phyloP scores from a whole-genome alignment of 2,888 invertebrate species.

The Falcaria lacertinaria region DNA sequence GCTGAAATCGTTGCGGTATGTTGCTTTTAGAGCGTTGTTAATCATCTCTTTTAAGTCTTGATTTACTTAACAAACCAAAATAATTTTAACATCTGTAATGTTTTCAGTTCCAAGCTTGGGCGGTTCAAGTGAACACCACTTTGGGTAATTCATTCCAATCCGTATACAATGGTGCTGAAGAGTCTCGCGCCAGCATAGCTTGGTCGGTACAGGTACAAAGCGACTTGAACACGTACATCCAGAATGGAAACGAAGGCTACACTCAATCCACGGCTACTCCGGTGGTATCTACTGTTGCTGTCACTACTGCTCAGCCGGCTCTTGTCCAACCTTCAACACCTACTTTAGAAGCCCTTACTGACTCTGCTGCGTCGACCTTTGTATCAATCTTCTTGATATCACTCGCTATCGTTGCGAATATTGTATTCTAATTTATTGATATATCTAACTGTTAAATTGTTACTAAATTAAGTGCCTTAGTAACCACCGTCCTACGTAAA shows the following conservation, averaged over 20 bases:
- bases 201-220: conserved; percentile 34
- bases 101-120: conserved; percentile 59
- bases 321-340: conserved; percentile 45
- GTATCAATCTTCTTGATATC: conserved; percentile 37
- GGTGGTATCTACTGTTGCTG: conserved; percentile 10
- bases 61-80: too few species aligned
- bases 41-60: too few species aligned
- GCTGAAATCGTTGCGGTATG: conserved; percentile 41
- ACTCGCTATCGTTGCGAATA: conserved; percentile 33
- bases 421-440: conserved; percentile 32
- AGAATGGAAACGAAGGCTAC: conserved; percentile 23
- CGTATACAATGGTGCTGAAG: conserved; percentile 30
- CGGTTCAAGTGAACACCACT: conserved; percentile 17
- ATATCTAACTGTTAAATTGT: too few species aligned
- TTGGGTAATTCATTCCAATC: conserved; percentile 29
- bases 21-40: too few species aligned
- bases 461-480: not conserved
- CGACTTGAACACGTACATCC: conserved; percentile 45
- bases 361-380: conserved; percentile 41
- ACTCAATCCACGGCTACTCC: conserved; percentile 12
- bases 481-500: not conserved
- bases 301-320: conserved; percentile 19
- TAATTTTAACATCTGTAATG: conserved; percentile 2
- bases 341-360: conserved; percentile 24
- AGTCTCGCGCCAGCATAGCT: conserved; percentile 30